phyloP scores from a whole-genome alignment of 2,113 vertebrate genomes.

The Halcyon malimbica region DNA sequence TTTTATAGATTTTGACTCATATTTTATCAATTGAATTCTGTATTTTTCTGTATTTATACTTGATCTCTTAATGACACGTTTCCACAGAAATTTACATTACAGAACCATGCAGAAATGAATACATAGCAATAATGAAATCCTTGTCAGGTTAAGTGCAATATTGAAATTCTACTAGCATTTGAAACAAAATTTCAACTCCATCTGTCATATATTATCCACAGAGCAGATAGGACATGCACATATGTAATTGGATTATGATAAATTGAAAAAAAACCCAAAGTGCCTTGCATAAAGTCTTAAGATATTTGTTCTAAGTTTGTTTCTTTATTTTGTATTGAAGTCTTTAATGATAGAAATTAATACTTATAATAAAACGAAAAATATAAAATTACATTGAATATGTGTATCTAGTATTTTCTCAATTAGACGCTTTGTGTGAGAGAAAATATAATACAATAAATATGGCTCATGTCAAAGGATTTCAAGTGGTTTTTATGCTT shows the following conservation, averaged over 20 bases:
- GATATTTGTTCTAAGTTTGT: not conserved
- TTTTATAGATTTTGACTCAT: not conserved
- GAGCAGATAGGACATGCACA: not conserved
- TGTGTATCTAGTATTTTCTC: not conserved
- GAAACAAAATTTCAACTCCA: not conserved
- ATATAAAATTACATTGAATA: not conserved
- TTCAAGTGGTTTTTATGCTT: not conserved
- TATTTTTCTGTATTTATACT: not conserved
- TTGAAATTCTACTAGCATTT: not conserved
- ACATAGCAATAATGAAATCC: not conserved
- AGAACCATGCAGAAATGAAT: not conserved
- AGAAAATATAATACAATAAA: not conserved
- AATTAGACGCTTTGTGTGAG: not conserved
- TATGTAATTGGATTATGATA: conserved; percentile 23
- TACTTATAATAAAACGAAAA: conserved; percentile 11
- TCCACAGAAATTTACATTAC: not conserved
- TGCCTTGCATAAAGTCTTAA: not conserved
- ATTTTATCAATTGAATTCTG: not conserved
- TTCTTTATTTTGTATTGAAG: not conserved
- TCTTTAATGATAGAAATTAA: not conserved
- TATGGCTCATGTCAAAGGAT: not conserved
- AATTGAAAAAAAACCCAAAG: not conserved
- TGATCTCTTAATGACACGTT: not conserved
- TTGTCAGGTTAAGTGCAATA: not conserved
- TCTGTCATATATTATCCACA: not conserved